A percentile compares a stretch with the other conserved stretches of the same genome.
phyloP scores from a whole-genome alignment of 2,113 vertebrate genomes.

The Orthonyx spaldingii region DNA sequence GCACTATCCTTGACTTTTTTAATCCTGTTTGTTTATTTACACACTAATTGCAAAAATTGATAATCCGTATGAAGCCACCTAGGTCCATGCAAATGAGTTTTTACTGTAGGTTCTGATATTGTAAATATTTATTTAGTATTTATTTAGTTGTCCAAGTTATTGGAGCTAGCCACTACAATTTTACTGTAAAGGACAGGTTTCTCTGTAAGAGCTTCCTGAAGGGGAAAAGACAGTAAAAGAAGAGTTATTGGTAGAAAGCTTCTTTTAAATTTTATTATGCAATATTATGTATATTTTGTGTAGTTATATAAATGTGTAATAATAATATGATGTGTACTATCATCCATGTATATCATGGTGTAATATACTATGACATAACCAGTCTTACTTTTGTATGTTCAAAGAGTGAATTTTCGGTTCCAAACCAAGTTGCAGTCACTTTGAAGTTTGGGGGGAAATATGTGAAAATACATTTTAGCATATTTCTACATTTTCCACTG shows the following conservation, averaged over 20 bases:
- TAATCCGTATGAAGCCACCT: constrained; percentile 28
- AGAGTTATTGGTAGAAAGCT: neutral
- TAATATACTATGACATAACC: neutral
- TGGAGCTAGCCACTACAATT: neutral
- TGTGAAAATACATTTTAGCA: neutral
- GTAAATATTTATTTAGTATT: constrained; percentile 59
- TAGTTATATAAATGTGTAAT: neutral
- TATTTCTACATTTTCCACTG: neutral
- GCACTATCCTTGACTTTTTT: constrained; percentile 35
- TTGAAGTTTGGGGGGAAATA: neutral
- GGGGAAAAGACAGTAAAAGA: neutral
- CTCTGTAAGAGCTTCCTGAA: neutral
- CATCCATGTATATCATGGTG: neutral
- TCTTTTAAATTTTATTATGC: neutral
- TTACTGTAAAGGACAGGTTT: constrained; percentile 5
- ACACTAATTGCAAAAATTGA: constrained; percentile 42
- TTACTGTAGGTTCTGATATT: constrained; percentile 23
- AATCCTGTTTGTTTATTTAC: constrained; percentile 54
- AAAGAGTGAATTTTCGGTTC: neutral
- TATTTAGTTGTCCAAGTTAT: constrained; percentile 12
- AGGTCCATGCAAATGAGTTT: constrained; percentile 40
- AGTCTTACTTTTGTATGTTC: neutral
- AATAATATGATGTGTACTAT: neutral
- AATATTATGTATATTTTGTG: neutral
- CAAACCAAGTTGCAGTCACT: neutral